A percentile compares a stretch with the other conserved stretches of the same genome.
These are phyloP conservation scores for Clarias gariepinus DNA, from an alignment of 2,113 vertebrate species.

Conservation along the genomic window DNA sequence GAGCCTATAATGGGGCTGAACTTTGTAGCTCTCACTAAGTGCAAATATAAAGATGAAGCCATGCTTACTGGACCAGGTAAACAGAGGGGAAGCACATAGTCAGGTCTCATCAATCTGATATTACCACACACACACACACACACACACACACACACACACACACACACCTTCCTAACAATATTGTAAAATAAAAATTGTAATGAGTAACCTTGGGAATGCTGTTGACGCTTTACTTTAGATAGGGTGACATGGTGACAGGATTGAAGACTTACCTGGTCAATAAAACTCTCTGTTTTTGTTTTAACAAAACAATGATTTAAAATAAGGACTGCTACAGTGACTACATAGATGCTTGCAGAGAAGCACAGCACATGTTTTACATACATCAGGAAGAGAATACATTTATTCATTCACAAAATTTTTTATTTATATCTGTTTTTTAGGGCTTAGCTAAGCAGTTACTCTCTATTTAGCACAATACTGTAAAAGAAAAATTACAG, in stretches of 20 bases:
- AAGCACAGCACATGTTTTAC: conserved; percentile 8
- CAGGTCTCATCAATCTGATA: conserved; percentile 43
- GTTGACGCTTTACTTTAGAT: background rate
- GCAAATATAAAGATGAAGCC: conserved; percentile 39
- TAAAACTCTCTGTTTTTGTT: background rate
- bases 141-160: conserved; percentile 42
- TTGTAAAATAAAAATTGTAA: background rate
- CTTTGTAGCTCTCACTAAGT: conserved; percentile 27
- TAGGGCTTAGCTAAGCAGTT: conserved; percentile 28
- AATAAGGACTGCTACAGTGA: conserved; percentile 1
- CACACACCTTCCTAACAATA: background rate
- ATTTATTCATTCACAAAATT: background rate
- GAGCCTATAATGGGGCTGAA: conserved; percentile 46
- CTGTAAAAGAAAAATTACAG: background rate
- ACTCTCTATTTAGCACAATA: background rate
- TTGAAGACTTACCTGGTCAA: background rate
- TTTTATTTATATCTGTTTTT: conserved; percentile 21
- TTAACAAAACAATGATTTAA: background rate
- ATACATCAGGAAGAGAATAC: conserved; percentile 36
- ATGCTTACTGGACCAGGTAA: conserved; percentile 49
- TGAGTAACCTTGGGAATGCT: conserved; percentile 10
- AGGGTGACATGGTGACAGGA: background rate
- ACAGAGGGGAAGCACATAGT: conserved; percentile 39
- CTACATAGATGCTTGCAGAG: conserved; percentile 13
- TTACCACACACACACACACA: conserved; percentile 34